Base-by-base conservation (phyloP, 1,140 invertebrate species). In the Calosoma granatense region DNA sequence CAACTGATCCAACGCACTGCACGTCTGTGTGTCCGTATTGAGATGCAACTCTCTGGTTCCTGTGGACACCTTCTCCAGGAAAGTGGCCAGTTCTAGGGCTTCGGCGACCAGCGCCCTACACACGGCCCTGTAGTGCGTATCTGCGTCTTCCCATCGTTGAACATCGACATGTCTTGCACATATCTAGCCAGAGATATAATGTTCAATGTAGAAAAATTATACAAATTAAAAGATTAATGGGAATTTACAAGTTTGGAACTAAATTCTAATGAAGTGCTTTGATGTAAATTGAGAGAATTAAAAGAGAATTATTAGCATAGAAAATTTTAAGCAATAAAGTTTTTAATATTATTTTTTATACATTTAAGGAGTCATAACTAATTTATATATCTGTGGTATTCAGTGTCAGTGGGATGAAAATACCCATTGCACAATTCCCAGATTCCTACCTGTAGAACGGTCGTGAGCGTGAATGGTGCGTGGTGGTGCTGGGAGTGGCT, bases 21-120 rank as follows among this genome's bases (percentile, higher is more conserved):
- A 74, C 36, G 81, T 79, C 56, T 78, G 75, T 54, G 79, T 78
- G n/a, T 75, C 76, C 61, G 76, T 72, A 47, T 55, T 59, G 15
- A 78, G 75, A 54, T 79, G 78, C 59, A 85, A 70, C 62, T 80
- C 80, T 54, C 79, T 72, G 36, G 74, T 76, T 56, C 80, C 81
- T 58, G 78, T 78, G 17, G 78, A 80, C 21, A 96, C 89, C 70
- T 86, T 86, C 65, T 91, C 84, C 53, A 97, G 76, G 78, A 97
- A 97, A 20, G 87, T 84, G 14, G 89, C 81, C 54, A 98, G 78
- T 72, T 97, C 93, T 21, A 92, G 73, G 14, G 90, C 87, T 75
- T 98, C 94, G 1, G 90, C 83, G 19, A 95, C 89, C 59, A 96
- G 78, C 20, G 92, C 92, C 55, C 91, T 78, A 70, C 93, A 92